A percentile compares a stretch with the other conserved stretches of the same genome.
Conservation (phyloP, 2,888 invertebrate genomes). For the Dynastes maya region DNA sequence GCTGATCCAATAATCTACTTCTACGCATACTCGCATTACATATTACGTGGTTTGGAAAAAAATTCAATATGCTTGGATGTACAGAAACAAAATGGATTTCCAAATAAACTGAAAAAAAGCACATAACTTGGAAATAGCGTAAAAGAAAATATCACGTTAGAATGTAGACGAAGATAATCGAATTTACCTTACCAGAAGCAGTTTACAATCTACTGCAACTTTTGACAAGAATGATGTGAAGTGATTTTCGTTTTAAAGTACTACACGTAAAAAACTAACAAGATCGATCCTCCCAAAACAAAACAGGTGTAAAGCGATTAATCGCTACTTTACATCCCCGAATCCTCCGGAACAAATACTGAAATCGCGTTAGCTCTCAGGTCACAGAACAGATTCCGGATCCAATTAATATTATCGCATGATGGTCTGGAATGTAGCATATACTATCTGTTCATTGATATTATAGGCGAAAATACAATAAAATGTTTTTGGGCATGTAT, state of each 20-base stretch:
- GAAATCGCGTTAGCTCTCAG: constrained; percentile 21
- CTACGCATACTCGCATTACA: no score
- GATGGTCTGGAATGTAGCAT: neutral
- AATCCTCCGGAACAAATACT: neutral
- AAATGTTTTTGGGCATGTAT: constrained; percentile 34
- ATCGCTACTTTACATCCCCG: neutral
- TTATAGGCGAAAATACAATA: constrained; percentile 43
- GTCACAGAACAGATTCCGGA: constrained; percentile 20
- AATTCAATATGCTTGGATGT: no score
- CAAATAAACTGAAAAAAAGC: no score
- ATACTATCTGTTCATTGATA: neutral
- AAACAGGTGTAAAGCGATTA: constrained; percentile 13
- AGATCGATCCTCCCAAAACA: neutral
- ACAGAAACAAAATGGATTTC: no score
- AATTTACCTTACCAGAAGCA: neutral
- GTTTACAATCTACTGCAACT: neutral
- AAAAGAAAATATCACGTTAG: no score
- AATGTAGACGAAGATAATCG: neutral
- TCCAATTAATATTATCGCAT: constrained; percentile 32
- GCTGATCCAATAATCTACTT: no score
- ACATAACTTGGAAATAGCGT: no score
- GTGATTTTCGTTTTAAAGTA: neutral
- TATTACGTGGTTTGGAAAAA: no score
- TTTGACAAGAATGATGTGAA: neutral
- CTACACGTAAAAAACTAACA: neutral